A percentile compares a stretch with the other conserved stretches of the same genome.
These are phyloP conservation scores for Daboia siamensis DNA, from an alignment of 2,113 vertebrate genomes.

Conservation along the genomic window DNA sequence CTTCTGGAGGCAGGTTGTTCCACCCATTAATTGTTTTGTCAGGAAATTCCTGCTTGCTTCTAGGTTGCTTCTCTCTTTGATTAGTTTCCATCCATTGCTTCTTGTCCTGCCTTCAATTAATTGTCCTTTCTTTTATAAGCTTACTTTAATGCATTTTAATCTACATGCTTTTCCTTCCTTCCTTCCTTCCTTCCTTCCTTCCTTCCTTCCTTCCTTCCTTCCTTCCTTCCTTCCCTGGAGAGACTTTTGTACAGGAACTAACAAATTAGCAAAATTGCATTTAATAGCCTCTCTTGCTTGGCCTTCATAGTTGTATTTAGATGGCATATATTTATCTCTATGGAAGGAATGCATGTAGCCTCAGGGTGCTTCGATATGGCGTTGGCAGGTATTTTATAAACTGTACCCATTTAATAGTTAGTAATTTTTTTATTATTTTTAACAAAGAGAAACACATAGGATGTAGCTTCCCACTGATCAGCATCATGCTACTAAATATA, in stretches of 20 bases:
- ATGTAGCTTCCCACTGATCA: slow-evolving; percentile 28
- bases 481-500: slow-evolving; percentile 54
- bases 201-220: not conserved
- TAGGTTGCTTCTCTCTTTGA: no score
- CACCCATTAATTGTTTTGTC: no score
- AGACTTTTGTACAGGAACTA: not conserved
- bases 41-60: no score
- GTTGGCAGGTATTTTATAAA: not conserved
- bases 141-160: not conserved
- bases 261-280: not conserved
- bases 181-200: not conserved
- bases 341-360: not conserved
- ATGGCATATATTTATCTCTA: not conserved
- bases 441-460: slow-evolving; percentile 4
- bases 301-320: not conserved
- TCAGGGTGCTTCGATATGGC: not conserved
- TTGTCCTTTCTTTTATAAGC: not conserved
- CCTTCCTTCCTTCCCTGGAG: not conserved
- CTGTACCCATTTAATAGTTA: not conserved
- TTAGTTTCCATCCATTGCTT: no score
- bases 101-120: not conserved
- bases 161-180: not conserved
- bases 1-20: no score
- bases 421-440: not conserved
- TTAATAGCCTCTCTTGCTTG: not conserved